phyloP scores from a whole-genome alignment of 2,113 vertebrate genomes.

The Sigmodon hispidus region DNA sequence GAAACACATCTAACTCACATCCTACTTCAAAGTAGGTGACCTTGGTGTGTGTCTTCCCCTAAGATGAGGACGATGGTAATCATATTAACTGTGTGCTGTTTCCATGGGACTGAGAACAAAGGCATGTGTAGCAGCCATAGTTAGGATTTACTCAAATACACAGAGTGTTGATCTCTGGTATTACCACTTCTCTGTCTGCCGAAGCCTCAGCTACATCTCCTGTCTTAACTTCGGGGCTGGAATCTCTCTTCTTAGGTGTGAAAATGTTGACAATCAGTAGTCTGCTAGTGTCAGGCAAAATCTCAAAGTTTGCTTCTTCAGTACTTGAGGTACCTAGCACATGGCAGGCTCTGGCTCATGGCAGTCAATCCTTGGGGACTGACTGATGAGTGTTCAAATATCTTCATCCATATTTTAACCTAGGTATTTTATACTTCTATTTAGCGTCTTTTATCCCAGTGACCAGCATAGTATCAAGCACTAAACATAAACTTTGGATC shows the following conservation, averaged over 20 bases:
- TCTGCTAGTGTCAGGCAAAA: neutral
- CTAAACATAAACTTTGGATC: neutral
- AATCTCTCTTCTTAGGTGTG: neutral
- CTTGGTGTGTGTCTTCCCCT: neutral
- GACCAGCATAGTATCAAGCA: neutral
- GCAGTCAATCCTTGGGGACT: neutral
- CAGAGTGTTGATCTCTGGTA: neutral
- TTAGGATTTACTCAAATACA: neutral
- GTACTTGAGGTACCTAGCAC: neutral
- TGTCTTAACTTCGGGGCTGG: neutral
- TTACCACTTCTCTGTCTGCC: neutral
- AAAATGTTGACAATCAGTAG: neutral
- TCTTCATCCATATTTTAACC: slow-evolving; percentile 19
- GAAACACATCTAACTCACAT: neutral
- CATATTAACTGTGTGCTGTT: neutral
- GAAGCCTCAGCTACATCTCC: neutral
- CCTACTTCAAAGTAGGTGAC: neutral
- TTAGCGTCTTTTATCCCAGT: neutral
- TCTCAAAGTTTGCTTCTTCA: neutral
- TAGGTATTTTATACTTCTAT: slow-evolving; percentile 17
- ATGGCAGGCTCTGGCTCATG: neutral
- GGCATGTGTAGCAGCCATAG: neutral
- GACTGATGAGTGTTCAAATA: neutral
- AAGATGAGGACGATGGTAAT: neutral
- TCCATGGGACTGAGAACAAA: neutral